Base-by-base conservation (phyloP, 2,888 invertebrate genomes). In the Cerastis leucographa region DNA sequence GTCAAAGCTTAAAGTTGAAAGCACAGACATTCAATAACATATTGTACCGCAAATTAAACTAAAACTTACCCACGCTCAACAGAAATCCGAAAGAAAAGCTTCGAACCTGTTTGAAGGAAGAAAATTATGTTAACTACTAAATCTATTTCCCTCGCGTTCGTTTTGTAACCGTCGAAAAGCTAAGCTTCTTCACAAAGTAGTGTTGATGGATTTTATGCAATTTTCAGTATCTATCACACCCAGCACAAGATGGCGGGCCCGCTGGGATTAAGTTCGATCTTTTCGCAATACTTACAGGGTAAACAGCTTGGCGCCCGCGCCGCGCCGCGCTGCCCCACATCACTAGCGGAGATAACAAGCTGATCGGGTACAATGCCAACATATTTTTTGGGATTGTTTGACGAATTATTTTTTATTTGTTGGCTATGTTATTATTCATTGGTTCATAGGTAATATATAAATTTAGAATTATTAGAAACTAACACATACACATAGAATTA, bases 171-270 rank as follows among this genome's bases (percentile, higher is more conserved):
- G 83, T 89, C 85, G 86, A 88, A 91, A 85, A 90, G 89, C 87
- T 91, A 86, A 88, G 88, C 85, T 88, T 85, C 84, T 79, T 85
- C 92, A 94, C 93, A 95, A 95, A 94, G 94, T 93, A 90, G 93
- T 94, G 94, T 94, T 96, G 96, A 96, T 96, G 94, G 96, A 96
- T 96, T 96, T 96, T 96, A 96, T 96, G 96, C 96, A 96, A 96
- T 96, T 96, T 96, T 95, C 96, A 95, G 95, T 96, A 96, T 96
- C 96, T 96, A 96, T 96, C 96, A 95, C 94, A 93, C 89, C 93
- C 95, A 95, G 95, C 92, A 93, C 94, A 88, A 91, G 92, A 92
- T 88, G 90, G 91, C 92, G 91, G 92, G 91, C 93, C 96, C 94
- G 91, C 87, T 86, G 96, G 96, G 96, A 96, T 96, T 96, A 95